Percentiles rank a stretch among this genome's conserved stretches.
Conservation (phyloP, 2,888 invertebrate genomes). For the Antheraea yamamai region DNA sequence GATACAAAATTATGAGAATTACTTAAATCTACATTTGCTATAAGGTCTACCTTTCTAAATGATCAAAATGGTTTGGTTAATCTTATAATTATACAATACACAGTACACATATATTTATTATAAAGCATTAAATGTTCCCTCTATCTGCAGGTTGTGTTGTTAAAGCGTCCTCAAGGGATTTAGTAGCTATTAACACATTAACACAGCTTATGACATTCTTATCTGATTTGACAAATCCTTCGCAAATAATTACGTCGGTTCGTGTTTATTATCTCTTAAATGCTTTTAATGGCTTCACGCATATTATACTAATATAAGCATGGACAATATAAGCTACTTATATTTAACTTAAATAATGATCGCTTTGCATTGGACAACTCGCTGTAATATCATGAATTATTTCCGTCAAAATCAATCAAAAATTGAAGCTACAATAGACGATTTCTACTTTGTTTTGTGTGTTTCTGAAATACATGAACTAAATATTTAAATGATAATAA, state of each 20-base stretch:
- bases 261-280: background rate
- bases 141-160: background rate
- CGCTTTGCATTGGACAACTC: background rate
- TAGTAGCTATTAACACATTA: conserved; percentile 2
- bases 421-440: background rate
- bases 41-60: background rate
- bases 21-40: background rate
- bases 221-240: background rate
- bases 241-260: background rate
- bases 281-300: background rate
- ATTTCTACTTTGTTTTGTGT: background rate
- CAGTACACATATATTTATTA: background rate
- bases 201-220: background rate
- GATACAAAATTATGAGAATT: background rate
- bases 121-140: background rate
- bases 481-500: too few relatives aligned
- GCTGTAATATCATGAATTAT: background rate
- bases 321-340: background rate
- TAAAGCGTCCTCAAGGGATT: background rate
- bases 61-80: background rate
- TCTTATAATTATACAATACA: background rate
- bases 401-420: background rate
- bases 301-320: too few relatives aligned
- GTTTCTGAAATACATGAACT: background rate
- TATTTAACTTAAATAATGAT: background rate